Conservation (phyloP, 2,113 vertebrate species). For the Triplophysa tibetana region DNA sequence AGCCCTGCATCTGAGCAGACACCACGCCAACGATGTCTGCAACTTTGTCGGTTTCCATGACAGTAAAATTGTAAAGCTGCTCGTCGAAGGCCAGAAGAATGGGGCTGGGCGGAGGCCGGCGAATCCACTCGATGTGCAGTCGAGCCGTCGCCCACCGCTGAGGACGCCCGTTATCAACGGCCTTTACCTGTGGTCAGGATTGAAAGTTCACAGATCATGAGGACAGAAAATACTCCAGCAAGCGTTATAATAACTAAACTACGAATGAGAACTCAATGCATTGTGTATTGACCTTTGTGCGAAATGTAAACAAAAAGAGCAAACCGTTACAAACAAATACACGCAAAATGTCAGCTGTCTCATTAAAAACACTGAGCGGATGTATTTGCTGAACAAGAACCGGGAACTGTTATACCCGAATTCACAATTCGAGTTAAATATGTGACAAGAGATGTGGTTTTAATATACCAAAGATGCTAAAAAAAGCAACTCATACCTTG, state of each 20-base stretch:
- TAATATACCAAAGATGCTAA: background rate
- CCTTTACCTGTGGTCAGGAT: constrained; percentile 83
- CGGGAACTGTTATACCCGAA: background rate
- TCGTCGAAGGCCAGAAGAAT: constrained; percentile 84
- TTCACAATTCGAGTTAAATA: background rate
- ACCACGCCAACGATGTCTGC: constrained; percentile 94
- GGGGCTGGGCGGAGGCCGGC: constrained; percentile 74
- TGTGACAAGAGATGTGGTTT: background rate
- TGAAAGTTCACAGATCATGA: background rate
- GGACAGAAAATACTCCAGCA: background rate
- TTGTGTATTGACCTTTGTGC: constrained; percentile 10
- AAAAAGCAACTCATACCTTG: background rate
- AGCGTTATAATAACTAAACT: background rate
- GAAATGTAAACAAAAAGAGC: constrained; percentile 19
- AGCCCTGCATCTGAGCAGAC: constrained; percentile 84
- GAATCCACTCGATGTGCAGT: constrained; percentile 96
- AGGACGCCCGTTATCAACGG: constrained; percentile 92
- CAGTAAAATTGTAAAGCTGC: constrained; percentile 91
- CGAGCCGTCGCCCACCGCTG: constrained; percentile 91
- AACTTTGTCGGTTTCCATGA: constrained; percentile 94
- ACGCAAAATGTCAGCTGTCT: constrained; percentile 16
- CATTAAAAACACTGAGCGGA: constrained; percentile 6
- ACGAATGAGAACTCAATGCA: background rate
- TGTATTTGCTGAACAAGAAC: background rate
- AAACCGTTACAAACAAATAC: background rate